These are phyloP conservation scores for Hymenochirus boettgeri DNA, from an alignment of 2,113 vertebrate genomes.

Conservation along the genomic window DNA sequence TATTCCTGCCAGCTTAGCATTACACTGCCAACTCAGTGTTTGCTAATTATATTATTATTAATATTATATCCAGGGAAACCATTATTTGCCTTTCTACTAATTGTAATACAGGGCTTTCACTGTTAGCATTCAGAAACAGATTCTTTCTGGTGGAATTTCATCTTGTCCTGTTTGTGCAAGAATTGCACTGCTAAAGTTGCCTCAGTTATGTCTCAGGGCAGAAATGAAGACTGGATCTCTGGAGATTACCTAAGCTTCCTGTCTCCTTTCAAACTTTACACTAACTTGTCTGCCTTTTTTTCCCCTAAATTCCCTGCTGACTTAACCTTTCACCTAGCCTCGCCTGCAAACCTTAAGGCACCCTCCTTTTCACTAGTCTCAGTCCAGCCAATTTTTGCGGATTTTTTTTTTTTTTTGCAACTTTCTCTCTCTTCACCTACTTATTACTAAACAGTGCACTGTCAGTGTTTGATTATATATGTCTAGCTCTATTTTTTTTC, in stretches of 20 bases:
- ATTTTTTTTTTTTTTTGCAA: constrained; percentile 11
- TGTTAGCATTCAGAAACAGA: too few species aligned
- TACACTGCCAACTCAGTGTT: too few species aligned
- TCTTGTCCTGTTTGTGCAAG: not conserved
- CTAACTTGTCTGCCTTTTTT: constrained; percentile 40
- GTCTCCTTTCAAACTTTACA: constrained; percentile 34
- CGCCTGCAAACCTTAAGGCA: constrained; percentile 29
- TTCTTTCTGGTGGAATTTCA: not conserved
- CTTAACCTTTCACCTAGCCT: constrained; percentile 38
- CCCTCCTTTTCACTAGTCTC: constrained; percentile 19
- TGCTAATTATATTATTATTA: too few species aligned
- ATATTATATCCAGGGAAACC: too few species aligned
- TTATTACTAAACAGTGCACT: too few species aligned
- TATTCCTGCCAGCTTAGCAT: too few species aligned
- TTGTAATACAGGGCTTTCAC: too few species aligned
- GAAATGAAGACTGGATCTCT: constrained; percentile 9
- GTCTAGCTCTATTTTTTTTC: too few species aligned
- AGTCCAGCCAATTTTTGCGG: not conserved
- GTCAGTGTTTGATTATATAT: too few species aligned
- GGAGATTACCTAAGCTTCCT: constrained; percentile 32
- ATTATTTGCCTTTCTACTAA: too few species aligned
- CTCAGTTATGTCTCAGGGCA: constrained; percentile 6
- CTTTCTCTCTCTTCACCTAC: not conserved
- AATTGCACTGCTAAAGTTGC: not conserved
- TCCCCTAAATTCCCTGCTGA: constrained; percentile 40